Evolutionary conservation across 2,113 vertebrate species (phyloP).

Genomic region (Paradisaea rubra): DNA sequence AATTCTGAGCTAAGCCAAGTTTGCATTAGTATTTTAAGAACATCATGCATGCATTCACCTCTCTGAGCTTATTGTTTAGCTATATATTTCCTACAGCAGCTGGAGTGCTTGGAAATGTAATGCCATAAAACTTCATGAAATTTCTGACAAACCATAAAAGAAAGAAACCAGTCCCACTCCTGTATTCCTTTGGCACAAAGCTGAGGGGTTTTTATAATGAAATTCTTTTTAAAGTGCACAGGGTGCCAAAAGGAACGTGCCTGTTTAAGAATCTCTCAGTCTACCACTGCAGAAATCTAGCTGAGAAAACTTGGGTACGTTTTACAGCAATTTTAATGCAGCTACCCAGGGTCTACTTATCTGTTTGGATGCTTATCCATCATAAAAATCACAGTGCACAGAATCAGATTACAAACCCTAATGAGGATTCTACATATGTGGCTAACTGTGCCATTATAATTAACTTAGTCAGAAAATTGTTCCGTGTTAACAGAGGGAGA

Average conservation of each 20-base stretch:
- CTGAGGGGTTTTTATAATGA: conserved; percentile 18
- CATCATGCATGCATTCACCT: conserved; percentile 39
- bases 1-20: conserved; percentile 34
- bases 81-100: conserved; percentile 37
- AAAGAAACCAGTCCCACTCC: conserved; percentile 4
- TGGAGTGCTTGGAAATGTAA: conserved; percentile 15
- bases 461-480: not conserved
- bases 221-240: not conserved
- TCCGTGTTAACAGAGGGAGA: not conserved
- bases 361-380: not conserved
- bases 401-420: not conserved
- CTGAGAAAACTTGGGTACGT: not conserved
- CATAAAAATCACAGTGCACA: not conserved
- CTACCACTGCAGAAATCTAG: not conserved
- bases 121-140: conserved; percentile 48
- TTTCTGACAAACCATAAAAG: conserved; percentile 31
- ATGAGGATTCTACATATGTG: not conserved
- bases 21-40: conserved; percentile 34
- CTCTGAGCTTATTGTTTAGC: conserved; percentile 52
- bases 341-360: not conserved
- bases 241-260: not conserved
- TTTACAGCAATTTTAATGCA: not conserved
- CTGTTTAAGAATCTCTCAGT: conserved; percentile 6
- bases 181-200: conserved; percentile 15
- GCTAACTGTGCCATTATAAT: not conserved